Conservation (phyloP, 1,140 invertebrate species). For the Drosophila kikkawai region DNA sequence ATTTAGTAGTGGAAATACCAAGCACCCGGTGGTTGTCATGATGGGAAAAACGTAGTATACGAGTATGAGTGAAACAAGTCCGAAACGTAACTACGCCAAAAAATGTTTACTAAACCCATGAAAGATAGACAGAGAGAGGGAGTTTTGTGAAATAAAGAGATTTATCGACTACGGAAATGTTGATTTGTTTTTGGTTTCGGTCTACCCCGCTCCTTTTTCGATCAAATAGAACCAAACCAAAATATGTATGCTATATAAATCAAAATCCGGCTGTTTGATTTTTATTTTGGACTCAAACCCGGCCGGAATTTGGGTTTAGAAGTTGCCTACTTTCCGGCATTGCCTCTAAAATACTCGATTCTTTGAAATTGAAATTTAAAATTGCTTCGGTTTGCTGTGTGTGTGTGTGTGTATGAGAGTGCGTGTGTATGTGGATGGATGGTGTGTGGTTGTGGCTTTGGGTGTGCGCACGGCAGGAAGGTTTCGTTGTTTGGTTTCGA, state of each 20-base stretch:
- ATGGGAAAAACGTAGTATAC: conserved; percentile 46
- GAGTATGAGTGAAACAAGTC: conserved; percentile 43
- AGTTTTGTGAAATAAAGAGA: conserved; percentile 27
- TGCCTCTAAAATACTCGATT: conserved; percentile 16
- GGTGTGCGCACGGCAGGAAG: conserved; percentile 76
- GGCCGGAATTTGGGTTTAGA: background rate
- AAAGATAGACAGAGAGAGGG: conserved; percentile 15
- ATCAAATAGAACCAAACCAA: conserved; percentile 13
- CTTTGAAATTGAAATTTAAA: conserved; percentile 5
- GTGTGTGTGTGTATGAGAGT: background rate
- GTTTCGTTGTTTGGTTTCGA: conserved; percentile 50
- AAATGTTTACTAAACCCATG: conserved; percentile 49
- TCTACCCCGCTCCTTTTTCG: conserved; percentile 15
- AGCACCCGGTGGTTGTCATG: conserved; percentile 67
- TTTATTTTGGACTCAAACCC: conserved; percentile 16
- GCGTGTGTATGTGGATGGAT: background rate
- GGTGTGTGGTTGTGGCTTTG: conserved; percentile 14
- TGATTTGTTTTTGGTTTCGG: conserved; percentile 3
- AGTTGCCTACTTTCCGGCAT: conserved; percentile 60
- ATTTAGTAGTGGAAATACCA: conserved; percentile 81
- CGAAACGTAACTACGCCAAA: conserved; percentile 33
- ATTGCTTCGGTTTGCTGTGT: conserved; percentile 15
- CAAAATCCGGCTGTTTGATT: background rate
- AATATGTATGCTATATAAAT: conserved; percentile 18
- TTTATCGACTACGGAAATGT: conserved; percentile 37